Percentiles rank a stretch among this genome's conserved stretches.
Conservation (phyloP, 1,140 invertebrate genomes). For the Dryas iulia region DNA sequence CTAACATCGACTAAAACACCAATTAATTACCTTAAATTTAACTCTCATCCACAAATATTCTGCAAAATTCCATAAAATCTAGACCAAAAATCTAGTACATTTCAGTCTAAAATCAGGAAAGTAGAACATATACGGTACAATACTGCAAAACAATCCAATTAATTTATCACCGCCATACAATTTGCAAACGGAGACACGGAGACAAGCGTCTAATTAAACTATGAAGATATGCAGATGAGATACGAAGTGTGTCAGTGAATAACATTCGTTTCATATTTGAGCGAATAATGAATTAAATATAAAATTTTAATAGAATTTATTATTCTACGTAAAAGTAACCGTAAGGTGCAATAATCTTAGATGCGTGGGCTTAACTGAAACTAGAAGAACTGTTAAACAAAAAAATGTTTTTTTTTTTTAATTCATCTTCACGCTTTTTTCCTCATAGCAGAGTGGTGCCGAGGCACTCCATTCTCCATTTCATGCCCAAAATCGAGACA, state of each 20-base stretch:
- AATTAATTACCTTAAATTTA: background rate
- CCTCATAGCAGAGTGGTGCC: too few relatives aligned
- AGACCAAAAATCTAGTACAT: background rate
- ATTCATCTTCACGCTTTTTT: too few relatives aligned
- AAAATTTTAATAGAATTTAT: too few relatives aligned
- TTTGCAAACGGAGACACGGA: constrained; percentile 7
- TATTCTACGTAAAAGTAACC: too few relatives aligned
- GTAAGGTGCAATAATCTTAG: too few relatives aligned
- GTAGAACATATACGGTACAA: background rate
- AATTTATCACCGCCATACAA: constrained; percentile 5
- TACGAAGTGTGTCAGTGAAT: constrained; percentile 2
- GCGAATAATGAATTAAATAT: background rate
- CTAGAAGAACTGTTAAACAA: too few relatives aligned
- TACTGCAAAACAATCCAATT: constrained; percentile 2
- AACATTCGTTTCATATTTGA: background rate
- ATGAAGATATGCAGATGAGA: constrained; percentile 11
- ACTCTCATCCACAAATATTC: background rate
- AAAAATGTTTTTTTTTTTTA: too few relatives aligned
- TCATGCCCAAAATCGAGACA: too few relatives aligned
- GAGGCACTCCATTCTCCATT: too few relatives aligned
- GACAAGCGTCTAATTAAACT: constrained; percentile 12
- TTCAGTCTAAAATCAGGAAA: constrained; percentile 2
- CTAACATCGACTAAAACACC: background rate
- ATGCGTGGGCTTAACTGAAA: too few relatives aligned
- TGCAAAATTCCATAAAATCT: background rate